Percentiles rank a stretch among this genome's conserved stretches.
Conservation (phyloP, 2,113 vertebrate genomes). For the Phocoena sinus region DNA sequence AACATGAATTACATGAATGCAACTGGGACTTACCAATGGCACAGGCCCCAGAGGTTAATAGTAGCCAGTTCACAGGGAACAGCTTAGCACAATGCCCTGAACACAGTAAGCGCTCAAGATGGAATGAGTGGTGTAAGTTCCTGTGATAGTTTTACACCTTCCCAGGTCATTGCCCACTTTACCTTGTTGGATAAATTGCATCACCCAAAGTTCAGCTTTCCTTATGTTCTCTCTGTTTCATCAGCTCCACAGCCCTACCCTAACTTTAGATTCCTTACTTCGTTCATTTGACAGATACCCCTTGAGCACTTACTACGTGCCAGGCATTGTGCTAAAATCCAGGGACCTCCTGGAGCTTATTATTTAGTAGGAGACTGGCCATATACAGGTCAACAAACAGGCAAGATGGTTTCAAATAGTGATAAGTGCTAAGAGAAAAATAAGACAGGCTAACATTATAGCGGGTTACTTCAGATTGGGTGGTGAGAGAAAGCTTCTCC, state of each 20-base stretch:
- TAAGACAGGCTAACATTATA: not conserved
- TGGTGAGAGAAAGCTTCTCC: conserved; percentile 24
- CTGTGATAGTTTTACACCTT: not conserved
- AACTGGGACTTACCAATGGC: not conserved
- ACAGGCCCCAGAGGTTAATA: not conserved
- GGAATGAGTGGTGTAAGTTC: not conserved
- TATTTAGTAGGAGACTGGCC: not conserved
- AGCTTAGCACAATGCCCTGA: not conserved
- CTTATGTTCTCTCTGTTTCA: not conserved
- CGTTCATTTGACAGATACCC: conserved; percentile 28
- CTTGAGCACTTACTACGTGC: not conserved
- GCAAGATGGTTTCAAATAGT: not conserved
- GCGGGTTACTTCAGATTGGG: not conserved
- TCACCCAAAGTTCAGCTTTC: conserved; percentile 8
- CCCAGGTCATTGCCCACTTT: not conserved
- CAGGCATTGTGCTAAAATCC: not conserved
- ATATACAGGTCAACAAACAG: not conserved
- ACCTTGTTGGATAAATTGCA: not conserved
- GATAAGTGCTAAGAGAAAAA: not conserved
- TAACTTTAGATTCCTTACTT: not conserved
- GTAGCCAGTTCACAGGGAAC: conserved; percentile 14
- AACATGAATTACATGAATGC: not conserved
- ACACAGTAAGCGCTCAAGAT: not conserved
- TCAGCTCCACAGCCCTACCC: not conserved
- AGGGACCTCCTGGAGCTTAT: not conserved